Evolutionary conservation across 1,140 invertebrate species (phyloP), one percentile per base, ranked within the genome.

Genomic region (Doryteuthis pealeii): DNA sequence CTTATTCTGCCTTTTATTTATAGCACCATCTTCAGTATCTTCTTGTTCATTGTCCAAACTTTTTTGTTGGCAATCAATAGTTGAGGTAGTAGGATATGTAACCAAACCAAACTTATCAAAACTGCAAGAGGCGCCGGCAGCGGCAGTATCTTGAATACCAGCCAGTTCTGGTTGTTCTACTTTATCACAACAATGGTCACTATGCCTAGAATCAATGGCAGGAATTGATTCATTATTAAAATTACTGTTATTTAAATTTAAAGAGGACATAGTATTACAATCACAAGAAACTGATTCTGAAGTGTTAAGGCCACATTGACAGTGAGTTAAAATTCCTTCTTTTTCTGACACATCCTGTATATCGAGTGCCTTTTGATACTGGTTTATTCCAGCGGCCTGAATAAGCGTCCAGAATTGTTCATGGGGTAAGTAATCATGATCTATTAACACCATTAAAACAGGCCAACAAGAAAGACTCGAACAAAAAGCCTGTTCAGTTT

Each of bases 1-100:
- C 3, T 26, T 33, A 66, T 72, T 71, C 70, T 40, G 71, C 54
- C 43, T 72, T 49, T 73, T 62, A n/a, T 30, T n/a, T 6, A 32
- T 22, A 32, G n/a, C 15, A 33, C 22, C 18, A 62, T 75, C 67
- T 70, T 40, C 12, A n/a, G 22, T 66, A 14, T 71, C 62, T 2
- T 68, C 66, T 28, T 71, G 4, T n/a, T 28, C 28, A 40, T 6
- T 30, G 58, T 22, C 35, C 28, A 15, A 45, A 12, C 31, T n/a
- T 62, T 49, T 73, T 35, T 31, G 31, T 14, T 5, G 18, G 33
- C n/a, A n/a, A 30, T 70, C 62, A 62, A 33, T 26, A 18, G n/a
- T n/a, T n/a, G n/a, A n/a, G n/a, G n/a, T n/a, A n/a, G n/a, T n/a
- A n/a, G n/a, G n/a, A n/a, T 22, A n/a, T 70, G 54, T 58, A 40